Conservation (phyloP, 2,113 vertebrate genomes). For the Trachemys scripta region DNA sequence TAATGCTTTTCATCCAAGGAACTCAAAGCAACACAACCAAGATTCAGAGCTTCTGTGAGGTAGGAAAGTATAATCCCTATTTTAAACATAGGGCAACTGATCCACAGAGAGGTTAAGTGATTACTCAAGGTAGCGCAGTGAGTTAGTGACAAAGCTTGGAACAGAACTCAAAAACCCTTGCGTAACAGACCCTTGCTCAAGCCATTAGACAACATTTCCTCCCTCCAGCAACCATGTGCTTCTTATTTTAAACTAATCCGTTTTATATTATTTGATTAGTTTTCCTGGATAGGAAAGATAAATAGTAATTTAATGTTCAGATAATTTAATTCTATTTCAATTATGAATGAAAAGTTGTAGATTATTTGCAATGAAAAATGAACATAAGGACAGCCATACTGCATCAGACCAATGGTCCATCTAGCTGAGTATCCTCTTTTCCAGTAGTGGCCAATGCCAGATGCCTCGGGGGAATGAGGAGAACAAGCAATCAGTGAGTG, state of each 20-base stretch:
- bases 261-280: background rate
- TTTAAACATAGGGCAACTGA: background rate
- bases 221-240: background rate
- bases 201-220: background rate
- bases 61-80: conserved; percentile 31
- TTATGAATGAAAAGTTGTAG: background rate
- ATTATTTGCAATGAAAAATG: background rate
- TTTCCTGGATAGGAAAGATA: background rate
- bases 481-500: background rate
- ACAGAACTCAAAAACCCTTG: background rate
- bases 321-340: background rate
- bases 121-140: conserved; percentile 6
- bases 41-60: conserved; percentile 34
- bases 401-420: background rate
- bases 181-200: background rate
- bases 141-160: background rate
- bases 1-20: conserved; percentile 3
- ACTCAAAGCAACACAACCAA: background rate
- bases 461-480: background rate
- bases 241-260: background rate
- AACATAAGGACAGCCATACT: background rate
- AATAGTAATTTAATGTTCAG: background rate
- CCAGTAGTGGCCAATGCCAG: background rate
- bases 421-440: background rate
- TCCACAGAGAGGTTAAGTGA: conserved; percentile 16